Percentiles rank a stretch among this genome's conserved stretches.
These are phyloP conservation scores for Drosophila imparisetae DNA, from an alignment of 2,888 invertebrate genomes.

Conservation along the genomic window DNA sequence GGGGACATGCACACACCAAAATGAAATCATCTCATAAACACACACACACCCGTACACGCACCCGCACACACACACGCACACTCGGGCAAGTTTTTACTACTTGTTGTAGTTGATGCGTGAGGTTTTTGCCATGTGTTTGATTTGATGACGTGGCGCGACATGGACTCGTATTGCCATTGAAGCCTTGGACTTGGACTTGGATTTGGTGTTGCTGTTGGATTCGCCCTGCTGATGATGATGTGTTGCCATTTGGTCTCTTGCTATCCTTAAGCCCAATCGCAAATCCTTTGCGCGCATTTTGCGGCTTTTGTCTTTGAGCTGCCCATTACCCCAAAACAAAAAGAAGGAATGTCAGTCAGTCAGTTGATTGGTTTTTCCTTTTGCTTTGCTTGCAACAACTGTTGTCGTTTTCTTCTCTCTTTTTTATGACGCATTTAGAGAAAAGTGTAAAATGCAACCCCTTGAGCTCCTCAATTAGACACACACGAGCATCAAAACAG, in stretches of 20 bases:
- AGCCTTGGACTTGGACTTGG: slow-evolving; percentile 19
- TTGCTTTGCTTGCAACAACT: slow-evolving; percentile 51
- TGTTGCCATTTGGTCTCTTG: slow-evolving; percentile 55
- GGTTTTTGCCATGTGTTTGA: slow-evolving; percentile 64
- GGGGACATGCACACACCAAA: slow-evolving; percentile 56
- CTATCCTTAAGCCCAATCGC: slow-evolving; percentile 44
- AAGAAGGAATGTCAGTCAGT: slow-evolving; percentile 7
- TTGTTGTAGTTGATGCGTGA: slow-evolving; percentile 69
- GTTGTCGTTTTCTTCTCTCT: slow-evolving; percentile 35
- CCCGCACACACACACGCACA: slow-evolving; percentile 20
- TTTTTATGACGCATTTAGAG: slow-evolving; percentile 60
- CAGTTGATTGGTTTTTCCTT: slow-evolving; percentile 56
- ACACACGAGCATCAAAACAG: slow-evolving; percentile 41
- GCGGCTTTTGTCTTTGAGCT: slow-evolving; percentile 65
- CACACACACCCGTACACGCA: slow-evolving; percentile 34
- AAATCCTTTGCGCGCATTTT: slow-evolving; percentile 68
- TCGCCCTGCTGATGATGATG: slow-evolving; percentile 48
- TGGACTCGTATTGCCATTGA: slow-evolving; percentile 48
- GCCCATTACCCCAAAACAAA: slow-evolving; percentile 34
- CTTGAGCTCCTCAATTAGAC: slow-evolving; percentile 67
- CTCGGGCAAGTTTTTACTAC: slow-evolving; percentile 66
- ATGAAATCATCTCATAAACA: slow-evolving; percentile 72
- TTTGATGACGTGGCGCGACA: slow-evolving; percentile 71
- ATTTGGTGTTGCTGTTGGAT: not conserved
- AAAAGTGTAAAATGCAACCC: slow-evolving; percentile 53